A percentile compares a stretch with the other conserved stretches of the same genome.
Evolutionary conservation across 92 coral and sea anemone species (phyloP).

Genomic region (Bergia puertoricense): DNA sequence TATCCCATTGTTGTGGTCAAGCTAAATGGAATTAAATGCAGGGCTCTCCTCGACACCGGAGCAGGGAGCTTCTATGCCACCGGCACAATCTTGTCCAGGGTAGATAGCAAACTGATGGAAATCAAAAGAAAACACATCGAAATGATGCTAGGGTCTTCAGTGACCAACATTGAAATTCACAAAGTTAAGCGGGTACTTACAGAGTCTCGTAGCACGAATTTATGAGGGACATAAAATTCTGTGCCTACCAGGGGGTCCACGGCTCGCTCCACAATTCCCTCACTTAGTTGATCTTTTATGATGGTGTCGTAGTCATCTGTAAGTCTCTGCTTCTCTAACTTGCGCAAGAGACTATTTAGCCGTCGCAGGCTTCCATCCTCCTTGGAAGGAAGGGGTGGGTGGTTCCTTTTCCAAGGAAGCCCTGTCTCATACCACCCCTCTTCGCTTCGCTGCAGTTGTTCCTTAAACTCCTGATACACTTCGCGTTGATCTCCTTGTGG

Average conservation of each 20-base stretch:
- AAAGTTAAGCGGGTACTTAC: too few relatives aligned
- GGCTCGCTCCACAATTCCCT: neutral
- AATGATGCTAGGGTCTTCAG: too few relatives aligned
- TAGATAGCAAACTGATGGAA: too few relatives aligned
- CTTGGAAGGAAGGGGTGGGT: neutral
- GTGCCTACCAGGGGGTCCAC: too few relatives aligned
- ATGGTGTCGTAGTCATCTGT: neutral
- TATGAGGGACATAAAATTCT: too few relatives aligned
- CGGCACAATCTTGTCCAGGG: too few relatives aligned
- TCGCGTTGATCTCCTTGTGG: neutral
- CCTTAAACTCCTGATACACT: neutral
- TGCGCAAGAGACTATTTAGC: neutral
- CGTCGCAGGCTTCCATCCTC: neutral
- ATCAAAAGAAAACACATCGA: too few relatives aligned
- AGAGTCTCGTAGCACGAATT: too few relatives aligned
- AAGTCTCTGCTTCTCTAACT: neutral
- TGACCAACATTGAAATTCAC: too few relatives aligned
- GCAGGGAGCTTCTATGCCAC: neutral
- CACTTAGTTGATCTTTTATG: neutral
- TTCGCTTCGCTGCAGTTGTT: conserved; percentile 1
- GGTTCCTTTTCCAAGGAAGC: neutral
- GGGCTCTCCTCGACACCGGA: neutral
- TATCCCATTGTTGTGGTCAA: neutral
- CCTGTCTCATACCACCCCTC: neutral
- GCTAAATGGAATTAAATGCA: neutral